phyloP scores from a whole-genome alignment of 2,113 vertebrate genomes.

The Anguilla rostrata region DNA sequence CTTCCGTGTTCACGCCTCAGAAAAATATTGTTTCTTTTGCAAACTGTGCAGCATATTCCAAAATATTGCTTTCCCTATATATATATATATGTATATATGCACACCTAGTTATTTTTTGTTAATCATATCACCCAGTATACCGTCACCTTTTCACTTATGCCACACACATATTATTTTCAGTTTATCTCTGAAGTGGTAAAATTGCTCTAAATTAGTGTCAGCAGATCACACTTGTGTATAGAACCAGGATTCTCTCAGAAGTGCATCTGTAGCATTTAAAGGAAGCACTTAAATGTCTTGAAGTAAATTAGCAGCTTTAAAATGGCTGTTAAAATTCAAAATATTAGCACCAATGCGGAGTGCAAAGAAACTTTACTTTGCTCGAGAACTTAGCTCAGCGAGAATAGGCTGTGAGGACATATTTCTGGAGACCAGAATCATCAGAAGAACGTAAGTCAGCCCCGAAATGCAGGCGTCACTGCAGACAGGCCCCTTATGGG shows the following conservation, averaged over 20 bases:
- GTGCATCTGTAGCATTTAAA: neutral
- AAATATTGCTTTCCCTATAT: too few relatives aligned
- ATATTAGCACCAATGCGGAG: neutral
- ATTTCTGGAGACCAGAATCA: neutral
- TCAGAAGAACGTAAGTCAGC: conserved; percentile 39
- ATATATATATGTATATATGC: too few relatives aligned
- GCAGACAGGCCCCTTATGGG: too few relatives aligned
- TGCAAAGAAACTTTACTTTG: neutral
- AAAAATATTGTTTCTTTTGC: too few relatives aligned
- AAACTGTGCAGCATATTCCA: too few relatives aligned
- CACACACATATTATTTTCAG: too few relatives aligned
- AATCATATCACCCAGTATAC: too few relatives aligned
- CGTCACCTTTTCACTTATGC: too few relatives aligned
- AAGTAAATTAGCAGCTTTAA: neutral
- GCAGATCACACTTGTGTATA: neutral
- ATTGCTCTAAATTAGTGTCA: too few relatives aligned
- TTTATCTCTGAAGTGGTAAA: neutral
- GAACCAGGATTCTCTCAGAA: neutral
- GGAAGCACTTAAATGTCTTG: neutral
- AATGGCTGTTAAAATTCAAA: neutral
- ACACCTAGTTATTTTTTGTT: too few relatives aligned
- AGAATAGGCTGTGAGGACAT: neutral
- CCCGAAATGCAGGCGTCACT: too few relatives aligned
- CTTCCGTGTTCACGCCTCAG: too few relatives aligned
- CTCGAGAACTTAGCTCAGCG: neutral